Conservation (phyloP, 2,113 vertebrate species). For the Bubalus kerabau region DNA sequence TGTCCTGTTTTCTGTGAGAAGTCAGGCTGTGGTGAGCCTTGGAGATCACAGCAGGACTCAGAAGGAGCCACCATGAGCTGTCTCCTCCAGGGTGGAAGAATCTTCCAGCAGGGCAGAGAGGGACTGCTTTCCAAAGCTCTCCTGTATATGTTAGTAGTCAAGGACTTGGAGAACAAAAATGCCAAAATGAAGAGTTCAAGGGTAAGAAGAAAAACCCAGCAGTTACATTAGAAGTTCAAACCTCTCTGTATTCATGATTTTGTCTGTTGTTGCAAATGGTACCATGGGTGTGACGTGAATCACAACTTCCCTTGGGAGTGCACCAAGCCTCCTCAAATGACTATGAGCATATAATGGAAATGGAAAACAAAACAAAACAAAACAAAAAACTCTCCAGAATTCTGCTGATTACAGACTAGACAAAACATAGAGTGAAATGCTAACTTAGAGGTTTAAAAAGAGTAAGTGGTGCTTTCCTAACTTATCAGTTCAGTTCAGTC, state of each 20-base stretch:
- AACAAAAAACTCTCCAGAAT: not conserved
- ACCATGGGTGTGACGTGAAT: not conserved
- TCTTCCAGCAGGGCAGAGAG: not conserved
- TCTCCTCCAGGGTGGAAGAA: not conserved
- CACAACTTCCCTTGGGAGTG: accelerated
- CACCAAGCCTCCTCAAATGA: not conserved
- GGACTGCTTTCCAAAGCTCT: not conserved
- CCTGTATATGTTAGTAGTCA: not conserved
- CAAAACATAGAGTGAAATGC: not conserved
- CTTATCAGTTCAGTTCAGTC: not conserved
- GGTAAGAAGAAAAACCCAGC: not conserved
- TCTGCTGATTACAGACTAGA: not conserved
- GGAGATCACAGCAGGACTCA: not conserved
- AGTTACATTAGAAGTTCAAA: not conserved
- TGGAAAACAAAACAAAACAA: not conserved
- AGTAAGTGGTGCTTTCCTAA: not conserved
- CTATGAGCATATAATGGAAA: not conserved
- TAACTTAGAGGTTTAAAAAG: not conserved
- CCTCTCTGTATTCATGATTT: not conserved
- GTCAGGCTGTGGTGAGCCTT: not conserved
- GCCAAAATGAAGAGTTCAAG: constrained; percentile 30
- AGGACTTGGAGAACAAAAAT: not conserved
- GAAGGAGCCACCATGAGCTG: not conserved
- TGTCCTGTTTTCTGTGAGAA: not conserved
- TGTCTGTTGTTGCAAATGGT: not conserved